Conservation (phyloP, 2,888 invertebrate species). For the Phorcus lineatus region DNA sequence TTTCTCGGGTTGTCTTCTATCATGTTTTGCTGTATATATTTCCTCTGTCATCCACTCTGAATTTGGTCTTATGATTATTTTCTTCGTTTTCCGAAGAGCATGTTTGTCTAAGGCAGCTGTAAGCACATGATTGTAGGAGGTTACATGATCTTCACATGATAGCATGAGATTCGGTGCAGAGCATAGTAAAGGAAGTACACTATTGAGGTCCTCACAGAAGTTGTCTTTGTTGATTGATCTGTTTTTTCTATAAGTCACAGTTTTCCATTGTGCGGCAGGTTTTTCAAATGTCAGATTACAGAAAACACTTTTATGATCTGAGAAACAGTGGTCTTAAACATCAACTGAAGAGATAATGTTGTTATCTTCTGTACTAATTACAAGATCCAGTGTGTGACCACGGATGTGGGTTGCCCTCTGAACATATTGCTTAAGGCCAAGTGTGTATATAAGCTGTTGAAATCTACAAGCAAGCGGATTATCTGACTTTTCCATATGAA, state of each 20-base stretch:
- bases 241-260: too few relatives aligned
- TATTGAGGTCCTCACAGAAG: neutral
- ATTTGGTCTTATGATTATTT: neutral
- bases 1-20: neutral
- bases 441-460: neutral
- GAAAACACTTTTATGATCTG: neutral
- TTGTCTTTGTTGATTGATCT: neutral
- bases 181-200: neutral
- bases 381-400: neutral
- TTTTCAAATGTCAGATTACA: neutral
- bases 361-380: neutral
- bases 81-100: neutral
- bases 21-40: neutral
- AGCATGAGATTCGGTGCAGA: neutral
- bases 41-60: conserved; percentile 21
- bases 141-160: neutral
- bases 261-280: neutral
- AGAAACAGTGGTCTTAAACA: conserved; percentile 1
- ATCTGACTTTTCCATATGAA: neutral
- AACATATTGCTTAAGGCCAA: neutral
- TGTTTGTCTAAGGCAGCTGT: conserved; percentile 6
- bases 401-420: neutral
- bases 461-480: neutral
- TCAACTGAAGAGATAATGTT: neutral
- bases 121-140: neutral